Evolutionary conservation across 2,797 vertebrate genomes (phyloP).

Genomic region (Sandelia bainsii): DNA sequence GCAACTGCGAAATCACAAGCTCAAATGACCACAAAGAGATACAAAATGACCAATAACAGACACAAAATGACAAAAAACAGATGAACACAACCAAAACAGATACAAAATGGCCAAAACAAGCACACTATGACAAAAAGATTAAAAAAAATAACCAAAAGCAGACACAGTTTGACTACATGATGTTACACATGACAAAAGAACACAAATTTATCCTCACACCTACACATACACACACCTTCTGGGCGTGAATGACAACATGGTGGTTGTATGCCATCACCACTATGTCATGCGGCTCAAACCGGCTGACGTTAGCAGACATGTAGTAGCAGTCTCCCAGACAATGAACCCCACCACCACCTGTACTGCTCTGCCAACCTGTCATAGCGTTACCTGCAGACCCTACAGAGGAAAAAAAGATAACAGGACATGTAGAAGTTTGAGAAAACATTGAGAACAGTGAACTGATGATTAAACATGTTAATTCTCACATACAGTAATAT

Average conservation of each 20-base stretch:
- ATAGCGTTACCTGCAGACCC: slow-evolving; percentile 67
- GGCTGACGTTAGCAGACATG: slow-evolving; percentile 86
- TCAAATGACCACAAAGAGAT: too few species aligned
- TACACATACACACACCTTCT: slow-evolving; percentile 84
- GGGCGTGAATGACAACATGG: slow-evolving; percentile 85
- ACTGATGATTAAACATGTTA: not conserved
- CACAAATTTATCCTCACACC: not conserved
- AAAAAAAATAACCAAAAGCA: too few species aligned
- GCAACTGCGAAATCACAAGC: too few species aligned
- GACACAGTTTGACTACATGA: not conserved
- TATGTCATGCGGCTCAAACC: slow-evolving; percentile 88
- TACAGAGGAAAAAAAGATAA: slow-evolving; percentile 20
- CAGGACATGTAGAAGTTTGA: not conserved
- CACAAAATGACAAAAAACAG: too few species aligned
- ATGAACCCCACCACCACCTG: slow-evolving; percentile 66
- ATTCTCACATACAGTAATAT: not conserved
- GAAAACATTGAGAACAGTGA: too few species aligned
- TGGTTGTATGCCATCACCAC: slow-evolving; percentile 86
- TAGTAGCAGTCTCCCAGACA: slow-evolving; percentile 84
- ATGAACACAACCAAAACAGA: too few species aligned
- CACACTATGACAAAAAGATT: too few species aligned
- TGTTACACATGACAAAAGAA: not conserved
- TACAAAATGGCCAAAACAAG: too few species aligned
- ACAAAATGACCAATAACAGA: too few species aligned
- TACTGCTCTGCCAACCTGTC: slow-evolving; percentile 63